Evolutionary conservation across 2,888 invertebrate species (phyloP).

Genomic region (Lasius platythorax): DNA sequence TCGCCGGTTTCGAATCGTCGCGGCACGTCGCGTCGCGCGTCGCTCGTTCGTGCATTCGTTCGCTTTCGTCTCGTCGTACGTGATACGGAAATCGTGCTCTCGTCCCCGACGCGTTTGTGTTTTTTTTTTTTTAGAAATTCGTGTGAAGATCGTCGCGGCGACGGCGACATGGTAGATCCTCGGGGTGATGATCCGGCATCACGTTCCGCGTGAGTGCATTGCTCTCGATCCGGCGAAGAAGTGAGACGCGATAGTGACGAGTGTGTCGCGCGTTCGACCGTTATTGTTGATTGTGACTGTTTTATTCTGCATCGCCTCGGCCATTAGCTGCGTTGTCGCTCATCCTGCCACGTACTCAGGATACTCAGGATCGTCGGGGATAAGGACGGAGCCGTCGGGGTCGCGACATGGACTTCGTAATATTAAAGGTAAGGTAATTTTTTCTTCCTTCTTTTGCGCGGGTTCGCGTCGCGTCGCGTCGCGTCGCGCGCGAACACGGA

Average conservation of each 20-base stretch:
- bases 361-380: constrained; percentile 28
- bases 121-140: neutral
- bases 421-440: constrained; percentile 76
- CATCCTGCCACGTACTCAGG: neutral
- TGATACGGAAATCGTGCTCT: too few species aligned
- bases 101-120: neutral
- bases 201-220: constrained; percentile 39
- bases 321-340: neutral
- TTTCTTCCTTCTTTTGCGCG: neutral
- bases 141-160: neutral
- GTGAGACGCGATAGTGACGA: constrained; percentile 64
- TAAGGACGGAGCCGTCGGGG: neutral
- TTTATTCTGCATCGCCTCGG: neutral
- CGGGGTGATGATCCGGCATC: constrained; percentile 29
- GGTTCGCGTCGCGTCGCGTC: too few species aligned
- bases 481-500: neutral
- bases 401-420: constrained; percentile 80
- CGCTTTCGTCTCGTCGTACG: too few species aligned
- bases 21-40: constrained; percentile 60
- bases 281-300: constrained; percentile 24
- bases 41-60: constrained; percentile 9
- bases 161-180: constrained; percentile 8
- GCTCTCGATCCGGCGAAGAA: constrained; percentile 50
- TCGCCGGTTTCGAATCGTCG: constrained; percentile 1
- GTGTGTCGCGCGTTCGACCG: constrained; percentile 55